A percentile compares a stretch with the other conserved stretches of the same genome.
phyloP scores from a whole-genome alignment of 2,888 invertebrate genomes.

The Cryptocephalus moraei region DNA sequence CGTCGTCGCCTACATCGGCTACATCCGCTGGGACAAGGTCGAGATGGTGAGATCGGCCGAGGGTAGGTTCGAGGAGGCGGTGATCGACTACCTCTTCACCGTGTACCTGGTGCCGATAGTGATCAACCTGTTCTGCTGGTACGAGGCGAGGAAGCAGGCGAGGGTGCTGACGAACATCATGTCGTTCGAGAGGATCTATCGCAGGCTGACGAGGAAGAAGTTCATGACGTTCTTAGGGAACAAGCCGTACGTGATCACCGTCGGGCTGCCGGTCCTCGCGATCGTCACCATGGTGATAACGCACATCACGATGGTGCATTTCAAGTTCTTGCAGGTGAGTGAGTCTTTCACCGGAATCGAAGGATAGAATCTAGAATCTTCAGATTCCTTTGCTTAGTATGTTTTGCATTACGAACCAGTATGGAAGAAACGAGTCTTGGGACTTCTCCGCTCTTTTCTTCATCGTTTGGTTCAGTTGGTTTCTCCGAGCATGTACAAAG shows the following conservation, averaged over 20 bases:
- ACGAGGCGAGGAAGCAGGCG: slow-evolving; percentile 55
- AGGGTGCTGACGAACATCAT: slow-evolving; percentile 53
- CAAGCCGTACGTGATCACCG: slow-evolving; percentile 47
- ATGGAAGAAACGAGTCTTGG: no score
- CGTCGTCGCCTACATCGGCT: slow-evolving; percentile 40
- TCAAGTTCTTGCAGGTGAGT: slow-evolving; percentile 49
- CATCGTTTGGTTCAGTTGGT: no score
- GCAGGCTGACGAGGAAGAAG: slow-evolving; percentile 47
- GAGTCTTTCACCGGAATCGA: no score
- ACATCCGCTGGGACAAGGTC: slow-evolving; percentile 52
- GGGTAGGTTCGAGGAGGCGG: slow-evolving; percentile 64
- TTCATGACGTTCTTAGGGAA: slow-evolving; percentile 48
- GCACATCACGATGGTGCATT: slow-evolving; percentile 60
- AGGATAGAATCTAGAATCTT: no score
- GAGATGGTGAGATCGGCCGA: slow-evolving; percentile 47
- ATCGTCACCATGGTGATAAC: slow-evolving; percentile 55
- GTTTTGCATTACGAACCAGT: no score
- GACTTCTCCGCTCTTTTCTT: no score
- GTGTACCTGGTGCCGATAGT: slow-evolving; percentile 59
- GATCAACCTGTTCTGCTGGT: slow-evolving; percentile 37
- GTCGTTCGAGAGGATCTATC: slow-evolving; percentile 56
- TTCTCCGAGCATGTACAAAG: no score
- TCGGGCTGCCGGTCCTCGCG: slow-evolving; percentile 51
- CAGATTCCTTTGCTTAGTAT: no score
- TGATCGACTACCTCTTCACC: slow-evolving; percentile 64